Base-by-base conservation (phyloP, 2,113 vertebrate species). In the Urocolius indicus region DNA sequence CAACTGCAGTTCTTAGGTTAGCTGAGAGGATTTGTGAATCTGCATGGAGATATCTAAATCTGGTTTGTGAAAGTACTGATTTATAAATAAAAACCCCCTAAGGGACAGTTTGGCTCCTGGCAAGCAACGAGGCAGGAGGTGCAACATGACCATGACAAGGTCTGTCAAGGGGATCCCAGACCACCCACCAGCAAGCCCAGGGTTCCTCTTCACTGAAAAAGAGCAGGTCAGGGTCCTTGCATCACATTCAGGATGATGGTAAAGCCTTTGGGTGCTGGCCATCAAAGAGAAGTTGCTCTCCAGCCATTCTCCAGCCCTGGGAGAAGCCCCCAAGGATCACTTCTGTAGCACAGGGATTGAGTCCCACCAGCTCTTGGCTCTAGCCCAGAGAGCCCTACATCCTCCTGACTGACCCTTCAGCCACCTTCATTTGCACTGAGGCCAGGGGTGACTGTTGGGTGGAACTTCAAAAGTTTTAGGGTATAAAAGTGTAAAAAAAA, bases 11-110 rank as follows among this genome's bases (percentile, higher is more conserved):
- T 84, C 94, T 95, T 90, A 86, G 66, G 88, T 96, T 84, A 74
- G 72, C 87, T 32, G 71, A 93, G 90, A 75, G 92, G 95, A 95
- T 97, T 97, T 97, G 94, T 96, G 89, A 84, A 91, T 94, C 93
- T 77, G 90, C 89, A 94, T 36, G 59, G 90, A 93, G 89, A 94
- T 92, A 94, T 21, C 63, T 43, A 90, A 96, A 90, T 95, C 95
- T 96, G 93, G 34, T 96, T 92, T 86, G 58, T 36, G 84, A 94
- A 96, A 96, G 76, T 9, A 65, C 52, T 4, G 76, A 87, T 97
- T 93, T 84, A 67, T 84, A 92, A 95, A 94, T 78, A 73, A 95
- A 32, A 2, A n/a, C n/a, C 38, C 23, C 58, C 77, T 73, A 13
- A 75, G 80, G 82, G 38, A 69, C 8, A 3, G 34, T 67, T 80